Evolutionary conservation across 2,888 invertebrate genomes (phyloP).

Genomic region (Callinectes sapidus): DNA sequence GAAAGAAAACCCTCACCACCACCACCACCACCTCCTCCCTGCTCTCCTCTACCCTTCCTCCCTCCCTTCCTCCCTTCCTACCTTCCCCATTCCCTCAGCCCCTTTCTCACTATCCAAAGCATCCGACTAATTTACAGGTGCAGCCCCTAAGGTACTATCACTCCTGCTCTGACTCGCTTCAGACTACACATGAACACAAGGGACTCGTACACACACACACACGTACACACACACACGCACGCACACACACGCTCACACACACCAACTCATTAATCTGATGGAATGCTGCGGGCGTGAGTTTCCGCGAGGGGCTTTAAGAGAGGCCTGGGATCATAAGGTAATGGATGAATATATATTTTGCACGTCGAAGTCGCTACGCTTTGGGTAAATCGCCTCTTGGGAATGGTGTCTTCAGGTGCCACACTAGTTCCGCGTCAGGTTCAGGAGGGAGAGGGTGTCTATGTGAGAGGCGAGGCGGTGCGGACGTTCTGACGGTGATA

Average conservation of each 20-base stretch:
- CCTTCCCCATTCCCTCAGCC: neutral
- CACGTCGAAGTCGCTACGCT: neutral
- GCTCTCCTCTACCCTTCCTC: neutral
- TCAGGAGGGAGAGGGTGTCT: neutral
- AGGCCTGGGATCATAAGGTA: slow-evolving; percentile 63
- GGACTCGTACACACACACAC: slow-evolving; percentile 50
- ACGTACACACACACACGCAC: slow-evolving; percentile 48
- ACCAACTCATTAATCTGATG: slow-evolving; percentile 66
- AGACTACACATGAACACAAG: slow-evolving; percentile 54
- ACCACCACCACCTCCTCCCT: neutral
- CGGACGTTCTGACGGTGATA: neutral
- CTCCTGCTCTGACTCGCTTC: slow-evolving; percentile 45
- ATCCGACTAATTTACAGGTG: slow-evolving; percentile 57
- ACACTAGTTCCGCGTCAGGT: neutral
- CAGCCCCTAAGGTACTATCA: slow-evolving; percentile 56
- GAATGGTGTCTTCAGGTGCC: slow-evolving; percentile 7
- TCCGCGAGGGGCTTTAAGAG: slow-evolving; percentile 56
- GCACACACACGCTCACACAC: slow-evolving; percentile 33
- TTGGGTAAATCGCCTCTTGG: slow-evolving; percentile 9
- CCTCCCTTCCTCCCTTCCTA: neutral
- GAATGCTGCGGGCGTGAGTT: slow-evolving; percentile 62
- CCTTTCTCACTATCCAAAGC: slow-evolving; percentile 36
- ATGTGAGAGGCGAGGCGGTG: neutral
- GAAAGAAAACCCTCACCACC: neutral
- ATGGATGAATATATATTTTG: slow-evolving; percentile 56